Evolutionary conservation across 2,797 vertebrate species (phyloP).

Genomic region (Antennarius maculatus): DNA sequence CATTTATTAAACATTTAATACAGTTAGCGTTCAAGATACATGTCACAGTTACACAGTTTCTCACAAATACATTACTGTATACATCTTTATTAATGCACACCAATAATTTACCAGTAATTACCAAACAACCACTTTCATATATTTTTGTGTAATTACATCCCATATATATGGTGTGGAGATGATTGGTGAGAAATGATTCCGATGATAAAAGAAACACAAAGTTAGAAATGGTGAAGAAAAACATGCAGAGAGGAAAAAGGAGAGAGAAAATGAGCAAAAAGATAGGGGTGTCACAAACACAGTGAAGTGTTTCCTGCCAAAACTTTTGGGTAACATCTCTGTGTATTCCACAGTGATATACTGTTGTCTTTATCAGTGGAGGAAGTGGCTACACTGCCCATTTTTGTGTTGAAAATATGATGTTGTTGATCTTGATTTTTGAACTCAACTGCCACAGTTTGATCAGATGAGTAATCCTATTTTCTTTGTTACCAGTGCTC

Average conservation of each 20-base stretch:
- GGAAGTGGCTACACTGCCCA: slow-evolving; percentile 7
- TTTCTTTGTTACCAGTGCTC: not conserved
- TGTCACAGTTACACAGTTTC: no score
- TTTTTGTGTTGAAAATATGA: slow-evolving; percentile 11
- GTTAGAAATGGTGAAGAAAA: slow-evolving; percentile 2
- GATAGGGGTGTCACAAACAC: slow-evolving; percentile 15
- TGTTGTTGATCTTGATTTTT: slow-evolving; percentile 25
- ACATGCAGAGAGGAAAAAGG: slow-evolving; percentile 2
- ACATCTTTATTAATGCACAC: no score
- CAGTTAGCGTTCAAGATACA: no score
- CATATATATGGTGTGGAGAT: slow-evolving; percentile 5
- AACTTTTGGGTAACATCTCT: slow-evolving; percentile 29
- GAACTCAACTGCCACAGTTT: slow-evolving; percentile 32
- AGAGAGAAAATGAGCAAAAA: slow-evolving; percentile 2
- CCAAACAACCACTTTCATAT: no score
- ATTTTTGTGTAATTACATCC: no score
- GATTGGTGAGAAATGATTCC: slow-evolving; percentile 7
- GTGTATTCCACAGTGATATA: slow-evolving; percentile 23
- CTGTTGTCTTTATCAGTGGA: slow-evolving; percentile 18
- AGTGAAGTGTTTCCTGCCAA: slow-evolving; percentile 13
- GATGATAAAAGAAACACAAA: slow-evolving; percentile 15
- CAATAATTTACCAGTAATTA: no score
- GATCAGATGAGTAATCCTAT: slow-evolving; percentile 37
- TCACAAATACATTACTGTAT: no score
- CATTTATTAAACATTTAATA: no score